phyloP scores from a whole-genome alignment of 1,140 invertebrate species.

The Anastatus disparis region DNA sequence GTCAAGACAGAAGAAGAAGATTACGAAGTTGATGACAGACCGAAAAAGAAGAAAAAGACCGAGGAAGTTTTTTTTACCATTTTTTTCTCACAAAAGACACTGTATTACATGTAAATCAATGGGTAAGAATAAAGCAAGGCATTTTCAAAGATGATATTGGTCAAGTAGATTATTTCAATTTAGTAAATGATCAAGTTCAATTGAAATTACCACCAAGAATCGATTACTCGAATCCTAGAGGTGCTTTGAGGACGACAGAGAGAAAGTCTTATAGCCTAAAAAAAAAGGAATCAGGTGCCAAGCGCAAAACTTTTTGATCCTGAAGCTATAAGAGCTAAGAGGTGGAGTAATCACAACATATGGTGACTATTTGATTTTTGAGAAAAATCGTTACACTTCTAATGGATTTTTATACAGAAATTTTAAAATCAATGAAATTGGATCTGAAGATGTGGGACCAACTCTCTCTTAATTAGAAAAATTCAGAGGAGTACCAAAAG shows the following conservation, averaged over 20 bases:
- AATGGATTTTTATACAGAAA: constrained; percentile 96
- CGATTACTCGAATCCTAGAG: constrained; percentile 91
- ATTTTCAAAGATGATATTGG: constrained; percentile 98
- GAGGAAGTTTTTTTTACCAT: constrained; percentile 85
- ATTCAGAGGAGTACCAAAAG: constrained; percentile 95
- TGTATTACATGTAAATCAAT: constrained; percentile 90
- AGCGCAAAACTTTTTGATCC: too few relatives aligned
- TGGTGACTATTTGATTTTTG: constrained; percentile 96
- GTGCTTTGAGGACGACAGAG: constrained; percentile 80
- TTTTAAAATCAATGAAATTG: constrained; percentile 91
- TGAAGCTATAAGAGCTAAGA: constrained; percentile 90
- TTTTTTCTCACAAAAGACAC: constrained; percentile 91
- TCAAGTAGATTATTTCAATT: constrained; percentile 89
- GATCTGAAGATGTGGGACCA: constrained; percentile 93
- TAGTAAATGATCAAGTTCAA: constrained; percentile 94
- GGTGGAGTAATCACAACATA: constrained; percentile 96
- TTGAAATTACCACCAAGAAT: constrained; percentile 94
- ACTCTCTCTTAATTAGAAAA: constrained; percentile 92
- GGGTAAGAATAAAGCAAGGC: constrained; percentile 93
- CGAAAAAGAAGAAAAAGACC: constrained; percentile 71
- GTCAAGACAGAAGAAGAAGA: constrained; percentile 54
- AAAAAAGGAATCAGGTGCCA: constrained; percentile 86
- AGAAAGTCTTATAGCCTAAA: constrained; percentile 84
- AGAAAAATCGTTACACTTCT: constrained; percentile 92
- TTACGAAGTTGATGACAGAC: constrained; percentile 71